Conservation (phyloP, 2,888 invertebrate genomes). For the Julus scanicus region DNA sequence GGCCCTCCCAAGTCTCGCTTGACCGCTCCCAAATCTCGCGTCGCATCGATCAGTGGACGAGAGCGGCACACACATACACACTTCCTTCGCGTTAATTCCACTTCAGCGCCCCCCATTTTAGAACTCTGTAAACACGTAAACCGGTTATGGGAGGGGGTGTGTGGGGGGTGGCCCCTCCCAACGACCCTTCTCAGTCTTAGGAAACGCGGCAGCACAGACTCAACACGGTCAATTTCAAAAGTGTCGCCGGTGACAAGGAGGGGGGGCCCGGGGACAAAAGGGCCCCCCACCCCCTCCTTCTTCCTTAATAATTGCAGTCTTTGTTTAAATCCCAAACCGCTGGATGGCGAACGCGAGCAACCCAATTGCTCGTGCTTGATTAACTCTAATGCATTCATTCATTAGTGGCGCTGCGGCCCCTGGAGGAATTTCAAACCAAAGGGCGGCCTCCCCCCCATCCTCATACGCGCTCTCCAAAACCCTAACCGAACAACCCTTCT, state of each 20-base stretch:
- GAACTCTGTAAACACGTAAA: not conserved
- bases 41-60: not conserved
- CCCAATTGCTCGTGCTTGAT: constrained; percentile 42
- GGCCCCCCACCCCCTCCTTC: not conserved
- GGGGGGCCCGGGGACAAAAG: not conserved
- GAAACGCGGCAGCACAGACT: not conserved
- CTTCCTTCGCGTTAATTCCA: not conserved
- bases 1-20: not conserved
- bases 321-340: constrained; percentile 46
- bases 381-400: constrained; percentile 49
- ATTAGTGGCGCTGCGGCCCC: constrained; percentile 36
- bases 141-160: not conserved
- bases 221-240: not conserved
- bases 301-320: constrained; percentile 29
- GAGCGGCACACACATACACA: not conserved
- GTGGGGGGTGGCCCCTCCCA: not conserved
- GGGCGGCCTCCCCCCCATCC: not conserved
- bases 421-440: constrained; percentile 6
- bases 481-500: too few species aligned
- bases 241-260: not conserved
- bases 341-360: not conserved
- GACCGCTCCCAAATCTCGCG: constrained; percentile 1
- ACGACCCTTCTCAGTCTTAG: not conserved
- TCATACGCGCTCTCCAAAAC: too few species aligned
- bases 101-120: constrained; percentile 1